Evolutionary conservation across 2,113 vertebrate genomes (phyloP), one percentile per base, ranked within the genome.

Genomic region (Tragulus kanchil): DNA sequence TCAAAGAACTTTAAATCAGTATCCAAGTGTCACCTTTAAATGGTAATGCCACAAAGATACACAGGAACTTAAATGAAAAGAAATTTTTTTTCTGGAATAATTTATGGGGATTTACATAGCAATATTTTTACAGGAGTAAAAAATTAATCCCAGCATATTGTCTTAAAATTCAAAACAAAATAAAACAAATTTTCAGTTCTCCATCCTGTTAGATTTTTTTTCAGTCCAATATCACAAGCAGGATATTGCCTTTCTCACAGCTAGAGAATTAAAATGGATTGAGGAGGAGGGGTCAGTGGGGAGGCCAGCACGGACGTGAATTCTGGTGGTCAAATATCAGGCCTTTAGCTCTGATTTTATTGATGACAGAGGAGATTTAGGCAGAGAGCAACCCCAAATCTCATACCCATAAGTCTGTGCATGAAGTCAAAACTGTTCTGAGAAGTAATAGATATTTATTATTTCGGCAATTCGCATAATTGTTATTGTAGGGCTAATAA

Each of bases 181-280:
- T 61, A 79, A 95, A 96, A 89, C 52, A 95, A 50, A 92, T 94
- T 86, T 95, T 97, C 75, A 92, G 50, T 83, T 92, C 65, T 81
- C 56, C 85, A 84, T 54, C 9, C 54, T 88, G 81, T 95, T 85
- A 89, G 31, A 75, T 83, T 93, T 97, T 52, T 52, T 58, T 59
- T 86, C n/a, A 16, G n/a, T 12, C 81, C 48, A 93, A 61, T 88
- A 94, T 96, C 84, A 89, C 71, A 86, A 59, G 59, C 78, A 96
- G 62, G 93, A 94, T 97, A 94, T 94, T 97, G 89, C 94, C 75
- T 97, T 94, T 97, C 45, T 96, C 96, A 94, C 75, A 81, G 94
- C 56, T 94, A 26, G 15, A 77, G 84, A 89, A 93, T 95, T 95
- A 95, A 95, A 82, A 59, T 75, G n/a, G 64, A 61, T 5, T 5